These are phyloP conservation scores for Parnassius glacialis DNA, from an alignment of 2,888 invertebrate species.

Conservation along the genomic window DNA sequence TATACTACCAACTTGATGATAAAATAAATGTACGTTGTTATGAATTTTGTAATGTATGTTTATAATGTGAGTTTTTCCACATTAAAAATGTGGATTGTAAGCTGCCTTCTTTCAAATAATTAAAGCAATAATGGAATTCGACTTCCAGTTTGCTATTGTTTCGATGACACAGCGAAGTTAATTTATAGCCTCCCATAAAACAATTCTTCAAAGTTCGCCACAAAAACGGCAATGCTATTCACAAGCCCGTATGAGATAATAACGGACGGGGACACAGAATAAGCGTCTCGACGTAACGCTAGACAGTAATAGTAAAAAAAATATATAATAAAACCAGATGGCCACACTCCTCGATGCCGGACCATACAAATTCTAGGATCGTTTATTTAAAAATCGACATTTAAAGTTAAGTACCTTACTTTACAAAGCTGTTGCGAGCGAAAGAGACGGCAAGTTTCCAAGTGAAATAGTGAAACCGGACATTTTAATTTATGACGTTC, in stretches of 20 bases:
- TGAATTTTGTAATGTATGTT: too few relatives aligned
- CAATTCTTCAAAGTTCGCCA: conserved; percentile 74
- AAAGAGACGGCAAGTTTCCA: conserved; percentile 53
- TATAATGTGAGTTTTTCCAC: too few relatives aligned
- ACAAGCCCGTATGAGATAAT: conserved; percentile 70
- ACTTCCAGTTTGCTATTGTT: conserved; percentile 44
- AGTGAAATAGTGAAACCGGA: conserved; percentile 58
- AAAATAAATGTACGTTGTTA: too few relatives aligned
- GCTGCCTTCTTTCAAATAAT: background rate
- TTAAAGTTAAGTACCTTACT: conserved; percentile 71
- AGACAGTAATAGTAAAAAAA: conserved; percentile 55
- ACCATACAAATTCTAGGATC: conserved; percentile 63
- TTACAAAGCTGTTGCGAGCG: conserved; percentile 61
- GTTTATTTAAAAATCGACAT: conserved; percentile 69
- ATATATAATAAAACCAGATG: conserved; percentile 69
- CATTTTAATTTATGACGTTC: conserved; percentile 76
- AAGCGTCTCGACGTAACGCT: conserved; percentile 72
- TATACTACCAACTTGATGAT: too few relatives aligned
- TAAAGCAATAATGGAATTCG: conserved; percentile 43
- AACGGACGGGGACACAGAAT: conserved; percentile 67
- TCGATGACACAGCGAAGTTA: conserved; percentile 46
- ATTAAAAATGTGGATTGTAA: background rate
- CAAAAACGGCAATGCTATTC: conserved; percentile 70
- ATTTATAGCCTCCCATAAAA: conserved; percentile 75
- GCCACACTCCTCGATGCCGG: conserved; percentile 46